A percentile compares a stretch with the other conserved stretches of the same genome.
phyloP scores from a whole-genome alignment of 2,113 vertebrate genomes.

The Lophius piscatorius region DNA sequence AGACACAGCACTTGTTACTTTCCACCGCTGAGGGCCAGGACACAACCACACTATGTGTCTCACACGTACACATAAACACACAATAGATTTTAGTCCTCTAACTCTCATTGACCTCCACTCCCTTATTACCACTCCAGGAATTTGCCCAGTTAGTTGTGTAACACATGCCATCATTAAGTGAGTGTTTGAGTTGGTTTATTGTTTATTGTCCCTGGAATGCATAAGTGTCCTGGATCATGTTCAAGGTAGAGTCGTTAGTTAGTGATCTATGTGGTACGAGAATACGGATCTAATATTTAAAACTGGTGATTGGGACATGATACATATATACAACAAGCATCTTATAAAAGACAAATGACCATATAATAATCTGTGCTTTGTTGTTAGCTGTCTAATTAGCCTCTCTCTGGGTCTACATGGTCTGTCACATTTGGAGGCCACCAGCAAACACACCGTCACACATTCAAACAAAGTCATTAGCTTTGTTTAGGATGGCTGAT shows the following conservation, averaged over 20 bases:
- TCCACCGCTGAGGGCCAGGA: too few species aligned
- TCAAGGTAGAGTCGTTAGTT: too few species aligned
- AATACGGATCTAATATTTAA: too few species aligned
- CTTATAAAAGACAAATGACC: conserved; percentile 3
- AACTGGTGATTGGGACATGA: background rate
- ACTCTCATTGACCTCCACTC: conserved; percentile 23
- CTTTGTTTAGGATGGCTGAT: conserved; percentile 24
- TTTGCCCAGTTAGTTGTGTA: conserved; percentile 6
- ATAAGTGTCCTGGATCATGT: too few species aligned
- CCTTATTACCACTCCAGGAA: conserved; percentile 12
- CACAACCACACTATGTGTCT: too few species aligned
- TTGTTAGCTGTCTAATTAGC: conserved; percentile 25
- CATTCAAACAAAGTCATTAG: conserved; percentile 40
- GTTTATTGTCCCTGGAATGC: conserved; percentile 13
- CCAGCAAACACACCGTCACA: conserved; percentile 41
- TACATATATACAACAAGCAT: background rate
- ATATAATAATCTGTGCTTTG: conserved; percentile 22
- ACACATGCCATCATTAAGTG: conserved; percentile 5
- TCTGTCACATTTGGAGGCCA: conserved; percentile 35
- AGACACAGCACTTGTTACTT: too few species aligned
- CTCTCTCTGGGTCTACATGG: conserved; percentile 38
- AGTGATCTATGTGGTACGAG: too few species aligned
- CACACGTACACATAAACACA: too few species aligned
- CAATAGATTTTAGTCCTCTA: too few species aligned
- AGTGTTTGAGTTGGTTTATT: conserved; percentile 26